A percentile compares a stretch with the other conserved stretches of the same genome.
phyloP scores from a whole-genome alignment of 2,888 invertebrate genomes.

The Tachystola acroxantha region DNA sequence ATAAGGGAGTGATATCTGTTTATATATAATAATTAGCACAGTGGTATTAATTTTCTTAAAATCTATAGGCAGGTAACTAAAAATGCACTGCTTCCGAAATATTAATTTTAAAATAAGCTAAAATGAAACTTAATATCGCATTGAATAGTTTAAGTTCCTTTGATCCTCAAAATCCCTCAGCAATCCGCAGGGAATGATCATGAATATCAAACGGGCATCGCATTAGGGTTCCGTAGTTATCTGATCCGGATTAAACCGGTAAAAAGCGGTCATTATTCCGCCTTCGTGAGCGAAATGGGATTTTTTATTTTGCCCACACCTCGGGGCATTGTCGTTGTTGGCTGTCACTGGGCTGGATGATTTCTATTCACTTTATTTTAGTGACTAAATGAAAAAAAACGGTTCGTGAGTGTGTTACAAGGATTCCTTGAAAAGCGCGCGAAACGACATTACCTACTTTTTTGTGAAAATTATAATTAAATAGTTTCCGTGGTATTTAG shows the following conservation, averaged over 20 bases:
- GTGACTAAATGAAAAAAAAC: too few relatives aligned
- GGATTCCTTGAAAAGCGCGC: too few relatives aligned
- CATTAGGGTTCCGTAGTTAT: conserved; percentile 51
- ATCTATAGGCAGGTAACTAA: too few relatives aligned
- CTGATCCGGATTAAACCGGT: conserved; percentile 71
- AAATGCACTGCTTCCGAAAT: too few relatives aligned
- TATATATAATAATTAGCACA: too few relatives aligned
- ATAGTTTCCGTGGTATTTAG: too few relatives aligned
- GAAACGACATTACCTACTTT: too few relatives aligned
- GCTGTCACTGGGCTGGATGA: conserved; percentile 47
- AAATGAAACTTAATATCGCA: not conserved
- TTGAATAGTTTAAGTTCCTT: conserved; percentile 11
- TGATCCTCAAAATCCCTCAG: conserved; percentile 36
- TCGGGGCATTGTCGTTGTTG: conserved; percentile 46
- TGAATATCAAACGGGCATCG: conserved; percentile 70
- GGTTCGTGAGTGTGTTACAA: too few relatives aligned
- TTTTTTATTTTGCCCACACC: conserved; percentile 70
- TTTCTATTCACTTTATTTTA: conserved; percentile 24
- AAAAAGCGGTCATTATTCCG: conserved; percentile 75
- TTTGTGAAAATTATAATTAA: too few relatives aligned
- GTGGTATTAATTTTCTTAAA: too few relatives aligned
- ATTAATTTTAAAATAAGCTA: too few relatives aligned
- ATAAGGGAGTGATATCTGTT: too few relatives aligned
- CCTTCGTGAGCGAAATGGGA: conserved; percentile 57
- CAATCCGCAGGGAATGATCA: conserved; percentile 45